Evolutionary conservation across 1,140 invertebrate species (phyloP).

Genomic region (Drosophila biarmipes): DNA sequence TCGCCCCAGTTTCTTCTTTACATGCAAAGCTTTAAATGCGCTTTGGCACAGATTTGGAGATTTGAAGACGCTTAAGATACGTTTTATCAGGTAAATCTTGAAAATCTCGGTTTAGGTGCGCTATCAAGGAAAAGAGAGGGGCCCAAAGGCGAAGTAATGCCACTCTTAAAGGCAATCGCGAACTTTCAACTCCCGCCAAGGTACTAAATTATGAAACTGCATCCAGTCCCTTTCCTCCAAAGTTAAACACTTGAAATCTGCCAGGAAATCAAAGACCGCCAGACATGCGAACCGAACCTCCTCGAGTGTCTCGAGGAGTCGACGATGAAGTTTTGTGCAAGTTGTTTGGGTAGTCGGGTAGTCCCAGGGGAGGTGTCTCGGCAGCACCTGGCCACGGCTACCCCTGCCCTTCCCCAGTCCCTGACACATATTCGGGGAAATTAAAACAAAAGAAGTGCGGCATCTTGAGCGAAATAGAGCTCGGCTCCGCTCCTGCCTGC

Average conservation of each 20-base stretch:
- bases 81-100: conserved; percentile 4
- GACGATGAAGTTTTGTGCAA: conserved; percentile 46
- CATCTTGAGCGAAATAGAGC: conserved; percentile 45
- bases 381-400: conserved; percentile 14
- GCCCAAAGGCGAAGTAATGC: not conserved
- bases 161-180: conserved; percentile 26
- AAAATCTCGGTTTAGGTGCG: conserved; percentile 7
- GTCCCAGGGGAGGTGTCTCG: not conserved
- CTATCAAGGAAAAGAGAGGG: not conserved
- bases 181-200: conserved; percentile 8
- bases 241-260: conserved; percentile 70
- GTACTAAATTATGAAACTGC: conserved; percentile 65
- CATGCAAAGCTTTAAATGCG: conserved; percentile 25
- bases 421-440: conserved; percentile 64
- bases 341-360: conserved; percentile 28
- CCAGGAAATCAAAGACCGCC: conserved; percentile 64
- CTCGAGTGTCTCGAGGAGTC: conserved; percentile 26
- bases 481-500: conserved; percentile 3
- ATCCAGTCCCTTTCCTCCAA: conserved; percentile 28
- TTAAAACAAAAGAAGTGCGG: conserved; percentile 53
- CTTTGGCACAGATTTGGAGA: conserved; percentile 3
- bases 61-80: conserved; percentile 17
- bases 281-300: conserved; percentile 28
- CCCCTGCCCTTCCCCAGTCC: not conserved
- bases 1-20: conserved; percentile 14